Base-by-base conservation (phyloP, 1,140 invertebrate species). In the Paracyclopina nana region DNA sequence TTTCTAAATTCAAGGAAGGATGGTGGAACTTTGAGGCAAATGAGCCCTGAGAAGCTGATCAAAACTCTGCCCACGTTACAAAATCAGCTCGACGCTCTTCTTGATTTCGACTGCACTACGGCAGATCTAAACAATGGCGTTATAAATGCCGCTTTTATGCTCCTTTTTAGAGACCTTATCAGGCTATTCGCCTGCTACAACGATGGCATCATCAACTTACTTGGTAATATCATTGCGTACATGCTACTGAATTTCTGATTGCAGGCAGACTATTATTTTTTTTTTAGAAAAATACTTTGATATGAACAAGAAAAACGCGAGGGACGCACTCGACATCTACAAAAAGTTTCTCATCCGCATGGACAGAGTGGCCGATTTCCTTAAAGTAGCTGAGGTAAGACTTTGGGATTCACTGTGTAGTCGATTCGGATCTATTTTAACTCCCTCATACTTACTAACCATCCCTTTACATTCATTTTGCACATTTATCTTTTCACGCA, bases 181-280 rank as follows among this genome's bases (percentile, higher is more conserved):
- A 76, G 94, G 58, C 70, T 99, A 52, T 99, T 98, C 74, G 95
- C 94, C 43, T 95, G 92, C 65, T 98, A 98, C 70, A 99, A 99
- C 67, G 94, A 99, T 69, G 94, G 90, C 56, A 92, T 98, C 58
- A 99, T 99, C 60, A 99, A 98, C 73, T 74, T 98, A 56, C 70
- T 99, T 67, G 79, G 79, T 80, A 65, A 63, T 57, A 31, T n/a
- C n/a, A 22, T 11, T 54, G 14, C 42, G 42, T 9, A 9, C 42
- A 14, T 43, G 42, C 14, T 43, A 9, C 9, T 14, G 8, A 9
- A n/a, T 29, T 52, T 1, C 4, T 14, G 4, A 5, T 26, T 42
- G 50, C 8, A 6, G 29, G 22, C 3, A 34, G n/a, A 46, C 45
- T 25, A 30, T 30, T 25, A 59, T 58, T 58, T 55, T 55, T 46